Conservation (phyloP, 2,888 invertebrate species). For the Cynaeus angustus region DNA sequence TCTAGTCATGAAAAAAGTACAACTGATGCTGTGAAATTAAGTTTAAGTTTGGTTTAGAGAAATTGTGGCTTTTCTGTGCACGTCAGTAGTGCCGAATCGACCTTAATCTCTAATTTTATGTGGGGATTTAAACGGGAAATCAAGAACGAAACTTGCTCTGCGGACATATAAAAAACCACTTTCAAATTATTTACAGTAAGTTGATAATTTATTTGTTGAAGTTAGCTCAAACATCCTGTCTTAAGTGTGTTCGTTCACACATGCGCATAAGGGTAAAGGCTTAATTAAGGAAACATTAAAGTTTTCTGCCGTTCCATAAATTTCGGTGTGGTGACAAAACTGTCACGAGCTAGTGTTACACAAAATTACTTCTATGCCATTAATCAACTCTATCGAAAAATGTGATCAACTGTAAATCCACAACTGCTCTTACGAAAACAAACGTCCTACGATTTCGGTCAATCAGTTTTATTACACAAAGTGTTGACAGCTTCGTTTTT, state of each 20-base stretch:
- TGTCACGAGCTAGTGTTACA: constrained; percentile 33
- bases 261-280: constrained; percentile 34
- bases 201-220: constrained; percentile 35
- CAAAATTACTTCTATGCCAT: constrained; percentile 19
- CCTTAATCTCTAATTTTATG: constrained; percentile 30
- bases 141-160: constrained; percentile 30
- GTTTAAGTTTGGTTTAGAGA: constrained; percentile 20
- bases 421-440: background rate
- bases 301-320: constrained; percentile 35
- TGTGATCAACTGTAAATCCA: constrained; percentile 8
- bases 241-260: constrained; percentile 30
- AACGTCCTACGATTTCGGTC: background rate
- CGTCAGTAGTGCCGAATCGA: constrained; percentile 14
- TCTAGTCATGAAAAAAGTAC: constrained; percentile 44
- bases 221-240: constrained; percentile 35
- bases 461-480: background rate
- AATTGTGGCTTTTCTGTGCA: constrained; percentile 22
- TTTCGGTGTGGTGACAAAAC: constrained; percentile 35
- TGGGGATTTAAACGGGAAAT: constrained; percentile 37
- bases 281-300: constrained; percentile 44
- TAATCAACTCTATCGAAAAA: constrained; percentile 19
- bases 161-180: constrained; percentile 14
- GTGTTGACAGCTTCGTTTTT: constrained; percentile 6
- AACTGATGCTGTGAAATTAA: constrained; percentile 24
- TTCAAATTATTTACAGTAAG: constrained; percentile 38